These are phyloP conservation scores for Alethe castanea DNA, from an alignment of 2,113 vertebrate genomes.

Conservation along the genomic window DNA sequence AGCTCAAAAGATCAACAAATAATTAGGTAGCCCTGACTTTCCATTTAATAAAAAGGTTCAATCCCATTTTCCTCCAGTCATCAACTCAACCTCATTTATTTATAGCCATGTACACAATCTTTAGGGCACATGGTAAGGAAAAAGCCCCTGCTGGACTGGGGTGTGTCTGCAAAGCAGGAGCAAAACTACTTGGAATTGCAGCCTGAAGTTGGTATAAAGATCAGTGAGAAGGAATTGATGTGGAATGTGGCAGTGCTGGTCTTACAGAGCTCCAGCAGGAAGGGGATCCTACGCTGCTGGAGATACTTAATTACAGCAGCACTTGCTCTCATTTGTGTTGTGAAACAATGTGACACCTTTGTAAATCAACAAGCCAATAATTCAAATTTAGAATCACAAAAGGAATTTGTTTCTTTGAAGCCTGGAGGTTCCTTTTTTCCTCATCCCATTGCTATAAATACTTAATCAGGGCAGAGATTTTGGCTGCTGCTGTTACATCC, in stretches of 20 bases:
- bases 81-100: neutral
- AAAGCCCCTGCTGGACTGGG: neutral
- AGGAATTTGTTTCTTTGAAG: constrained; percentile 19
- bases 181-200: neutral
- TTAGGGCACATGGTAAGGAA: neutral
- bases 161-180: neutral
- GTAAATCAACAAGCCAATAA: neutral
- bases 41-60: neutral
- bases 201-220: neutral
- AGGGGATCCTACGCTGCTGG: neutral
- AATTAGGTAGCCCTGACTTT: neutral
- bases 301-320: neutral
- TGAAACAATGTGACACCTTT: neutral
- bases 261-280: neutral
- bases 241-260: constrained; percentile 42
- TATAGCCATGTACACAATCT: neutral
- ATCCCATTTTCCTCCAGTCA: neutral
- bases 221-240: neutral
- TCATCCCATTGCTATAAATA: neutral
- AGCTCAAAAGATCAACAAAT: neutral
- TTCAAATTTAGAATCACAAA: constrained; percentile 15
- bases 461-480: neutral
- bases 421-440: neutral
- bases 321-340: neutral
- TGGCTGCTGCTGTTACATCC: neutral